Base-by-base conservation (phyloP, 2,797 vertebrate species). In the Coendou prehensilis region DNA sequence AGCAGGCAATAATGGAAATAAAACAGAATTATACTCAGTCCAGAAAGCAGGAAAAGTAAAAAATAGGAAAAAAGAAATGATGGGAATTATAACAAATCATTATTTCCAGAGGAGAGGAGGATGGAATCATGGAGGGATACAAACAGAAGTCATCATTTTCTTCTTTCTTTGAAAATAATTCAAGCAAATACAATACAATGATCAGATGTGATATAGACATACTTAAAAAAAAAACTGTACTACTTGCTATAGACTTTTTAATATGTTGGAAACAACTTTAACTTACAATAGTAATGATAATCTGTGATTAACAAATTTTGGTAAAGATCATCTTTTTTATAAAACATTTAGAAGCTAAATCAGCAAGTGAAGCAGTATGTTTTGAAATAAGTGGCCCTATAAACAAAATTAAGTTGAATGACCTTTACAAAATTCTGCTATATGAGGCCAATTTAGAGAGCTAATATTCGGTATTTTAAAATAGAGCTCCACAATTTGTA, bases 401-500 rank as follows among this genome's bases (percentile, higher is more conserved):
- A 78, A 90, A 61, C 64, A 90, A 84, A 95, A 95, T 92, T 87
- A 96, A 92, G 76, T 89, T 37, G 28, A 95, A 91, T 80, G 50
- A 91, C 73, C 63, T 92, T 96, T 92, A 96, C 61, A 96, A 95
- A 95, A 96, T 79, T 88, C 33, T 88, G 33, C 59, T 82, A 79
- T 45, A 41, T 85, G 82, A 93, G 28, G 73, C 82, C 88, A 92
- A 95, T 86, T 69, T 67, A 89, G 33, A 84, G 18, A 85, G 52
- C 28, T 95, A 69, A 63, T 86, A 80, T 79, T 93, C 52, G 78
- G 18, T 52, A 94, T 90, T 96, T 93, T 78, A 96, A 94, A 96
- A 78, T 6, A 92, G 73, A 52, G 45, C 10, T 69, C 64, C 71
- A 10, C 8, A 26, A 18, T 84, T 13, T 61, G 33, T 41, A 71